A percentile compares a stretch with the other conserved stretches of the same genome.
Evolutionary conservation across 53 echinoderm and acorn worm genomes (phyloP).

Genomic region (Zoroaster sp.): DNA sequence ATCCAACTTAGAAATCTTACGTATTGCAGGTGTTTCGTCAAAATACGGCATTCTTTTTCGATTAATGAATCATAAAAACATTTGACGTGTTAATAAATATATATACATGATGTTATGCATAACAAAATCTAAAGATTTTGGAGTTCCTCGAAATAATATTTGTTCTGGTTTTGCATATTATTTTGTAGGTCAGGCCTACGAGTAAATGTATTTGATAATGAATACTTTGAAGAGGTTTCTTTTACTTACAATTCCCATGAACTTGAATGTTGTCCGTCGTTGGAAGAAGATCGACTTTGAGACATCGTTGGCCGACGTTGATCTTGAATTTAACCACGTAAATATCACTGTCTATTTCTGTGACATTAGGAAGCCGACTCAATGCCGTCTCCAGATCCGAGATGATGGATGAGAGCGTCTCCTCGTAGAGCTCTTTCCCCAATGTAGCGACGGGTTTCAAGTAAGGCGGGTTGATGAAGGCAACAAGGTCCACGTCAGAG

Average conservation of each 20-base stretch:
- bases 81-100: background rate
- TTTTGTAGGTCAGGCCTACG: too few species aligned
- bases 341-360: background rate
- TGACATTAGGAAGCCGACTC: background rate
- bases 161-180: background rate
- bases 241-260: background rate
- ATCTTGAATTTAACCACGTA: conserved; percentile 3
- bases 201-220: too few species aligned
- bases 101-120: background rate
- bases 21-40: background rate
- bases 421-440: background rate
- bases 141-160: background rate
- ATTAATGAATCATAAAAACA: too few species aligned
- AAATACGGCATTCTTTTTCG: too few species aligned
- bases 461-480: conserved; percentile 7
- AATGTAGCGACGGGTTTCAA: background rate
- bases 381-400: background rate
- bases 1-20: background rate
- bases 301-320: background rate
- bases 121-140: background rate
- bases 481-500: conserved; percentile 31
- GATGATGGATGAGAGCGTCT: background rate
- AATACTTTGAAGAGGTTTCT: too few species aligned
- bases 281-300: conserved; percentile 12
- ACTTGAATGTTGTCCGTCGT: background rate